Conservation (phyloP, 2,797 vertebrate species). For the Sebastiscus tertius region DNA sequence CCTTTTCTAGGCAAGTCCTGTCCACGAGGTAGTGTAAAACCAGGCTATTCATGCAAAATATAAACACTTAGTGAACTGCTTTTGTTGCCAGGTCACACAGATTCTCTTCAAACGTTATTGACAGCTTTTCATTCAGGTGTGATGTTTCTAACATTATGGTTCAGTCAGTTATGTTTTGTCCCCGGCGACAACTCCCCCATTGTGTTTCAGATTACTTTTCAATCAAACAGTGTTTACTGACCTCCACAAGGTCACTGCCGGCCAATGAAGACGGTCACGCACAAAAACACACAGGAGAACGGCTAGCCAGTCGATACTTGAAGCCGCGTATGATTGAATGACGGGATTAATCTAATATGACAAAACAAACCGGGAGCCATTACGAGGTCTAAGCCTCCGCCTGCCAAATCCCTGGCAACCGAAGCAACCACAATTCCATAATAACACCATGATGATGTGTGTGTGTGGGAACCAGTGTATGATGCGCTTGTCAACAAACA, state of each 20-base stretch:
- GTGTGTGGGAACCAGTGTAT: background rate
- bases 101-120: background rate
- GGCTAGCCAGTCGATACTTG: background rate
- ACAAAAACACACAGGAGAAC: background rate
- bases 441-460: background rate
- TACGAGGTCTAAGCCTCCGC: constrained; percentile 29
- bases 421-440: constrained; percentile 9
- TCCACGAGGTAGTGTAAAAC: background rate
- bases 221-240: background rate
- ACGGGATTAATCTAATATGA: constrained; percentile 51
- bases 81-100: background rate
- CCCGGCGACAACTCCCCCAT: background rate
- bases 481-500: constrained; percentile 25
- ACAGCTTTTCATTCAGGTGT: background rate
- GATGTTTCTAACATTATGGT: background rate
- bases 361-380: constrained; percentile 32
- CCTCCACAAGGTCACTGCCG: background rate
- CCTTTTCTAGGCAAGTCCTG: background rate
- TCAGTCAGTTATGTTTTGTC: background rate
- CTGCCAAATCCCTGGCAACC: constrained; percentile 28
- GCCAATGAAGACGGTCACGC: background rate
- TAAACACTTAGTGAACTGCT: background rate
- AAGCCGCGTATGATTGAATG: constrained; percentile 24
- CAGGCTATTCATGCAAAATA: background rate
- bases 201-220: constrained; percentile 1